Evolutionary conservation across 2,888 invertebrate species (phyloP).

Genomic region (Ametastegia equiseti): DNA sequence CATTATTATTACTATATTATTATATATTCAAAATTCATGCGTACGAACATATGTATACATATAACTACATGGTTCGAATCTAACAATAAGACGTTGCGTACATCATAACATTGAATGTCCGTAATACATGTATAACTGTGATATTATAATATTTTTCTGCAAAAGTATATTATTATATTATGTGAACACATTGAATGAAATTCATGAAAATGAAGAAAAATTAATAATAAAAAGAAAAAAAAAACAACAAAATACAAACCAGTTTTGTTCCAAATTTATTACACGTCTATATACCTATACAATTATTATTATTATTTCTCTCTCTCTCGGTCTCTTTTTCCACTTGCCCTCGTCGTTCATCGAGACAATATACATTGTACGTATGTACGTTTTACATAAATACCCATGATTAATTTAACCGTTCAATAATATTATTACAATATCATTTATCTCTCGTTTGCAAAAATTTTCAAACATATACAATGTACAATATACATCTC

Average conservation of each 20-base stretch:
- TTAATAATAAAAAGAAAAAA: not conserved
- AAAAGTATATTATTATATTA: too few species aligned
- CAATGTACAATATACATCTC: too few species aligned
- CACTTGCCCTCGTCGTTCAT: too few species aligned
- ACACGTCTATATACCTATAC: not conserved
- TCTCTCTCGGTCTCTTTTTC: too few species aligned
- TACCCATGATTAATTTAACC: too few species aligned
- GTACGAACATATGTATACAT: not conserved
- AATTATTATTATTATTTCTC: too few species aligned
- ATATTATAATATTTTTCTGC: slow-evolving; percentile 70
- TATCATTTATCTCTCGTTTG: too few species aligned
- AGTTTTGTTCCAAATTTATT: not conserved
- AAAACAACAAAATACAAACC: not conserved
- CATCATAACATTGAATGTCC: not conserved
- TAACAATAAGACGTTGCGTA: too few species aligned
- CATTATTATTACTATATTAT: not conserved
- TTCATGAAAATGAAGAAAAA: slow-evolving; percentile 16
- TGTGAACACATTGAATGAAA: not conserved
- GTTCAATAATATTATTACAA: too few species aligned
- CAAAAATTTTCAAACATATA: too few species aligned
- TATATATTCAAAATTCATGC: not conserved
- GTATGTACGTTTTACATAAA: not conserved
- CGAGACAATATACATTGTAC: not conserved
- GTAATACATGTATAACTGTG: slow-evolving; percentile 73
- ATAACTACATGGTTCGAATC: not conserved